A percentile compares a stretch with the other conserved stretches of the same genome.
Evolutionary conservation across 35 echinoderm and acorn worm genomes (phyloP).

Genomic region (Heliocidaris erythrogramma): DNA sequence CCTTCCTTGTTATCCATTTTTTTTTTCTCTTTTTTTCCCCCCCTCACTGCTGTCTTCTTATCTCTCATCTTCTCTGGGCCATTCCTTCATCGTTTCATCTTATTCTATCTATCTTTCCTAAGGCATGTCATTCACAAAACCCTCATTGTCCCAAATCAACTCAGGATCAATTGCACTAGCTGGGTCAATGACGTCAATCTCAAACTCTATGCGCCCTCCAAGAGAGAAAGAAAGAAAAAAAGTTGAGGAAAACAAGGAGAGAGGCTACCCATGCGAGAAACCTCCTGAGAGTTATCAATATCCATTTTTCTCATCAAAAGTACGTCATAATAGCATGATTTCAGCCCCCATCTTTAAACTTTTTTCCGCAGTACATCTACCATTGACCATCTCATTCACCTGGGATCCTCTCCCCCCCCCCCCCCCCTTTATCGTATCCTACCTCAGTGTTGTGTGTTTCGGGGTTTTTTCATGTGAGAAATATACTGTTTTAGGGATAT

Average conservation of each 20-base stretch:
- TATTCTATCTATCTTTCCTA: not conserved
- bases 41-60: too few species aligned
- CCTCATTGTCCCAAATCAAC: not conserved
- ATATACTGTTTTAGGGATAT: too few species aligned
- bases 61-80: not conserved
- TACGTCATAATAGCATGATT: not conserved
- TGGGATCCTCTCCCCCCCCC: not conserved
- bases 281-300: not conserved
- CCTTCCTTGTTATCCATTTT: not conserved
- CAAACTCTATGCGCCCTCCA: not conserved
- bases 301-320: not conserved
- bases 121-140: not conserved
- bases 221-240: not conserved
- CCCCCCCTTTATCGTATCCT: not conserved
- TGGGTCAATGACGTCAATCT: not conserved
- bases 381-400: not conserved
- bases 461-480: too few species aligned
- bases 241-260: not conserved
- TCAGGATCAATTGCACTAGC: not conserved
- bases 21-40: not conserved
- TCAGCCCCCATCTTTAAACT: not conserved
- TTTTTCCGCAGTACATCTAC: not conserved
- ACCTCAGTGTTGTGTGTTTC: not conserved
- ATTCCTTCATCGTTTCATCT: not conserved
- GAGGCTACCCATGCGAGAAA: not conserved